Evolutionary conservation across 2,113 vertebrate species (phyloP).

Genomic region (Myrmecophaga tridactyla): DNA sequence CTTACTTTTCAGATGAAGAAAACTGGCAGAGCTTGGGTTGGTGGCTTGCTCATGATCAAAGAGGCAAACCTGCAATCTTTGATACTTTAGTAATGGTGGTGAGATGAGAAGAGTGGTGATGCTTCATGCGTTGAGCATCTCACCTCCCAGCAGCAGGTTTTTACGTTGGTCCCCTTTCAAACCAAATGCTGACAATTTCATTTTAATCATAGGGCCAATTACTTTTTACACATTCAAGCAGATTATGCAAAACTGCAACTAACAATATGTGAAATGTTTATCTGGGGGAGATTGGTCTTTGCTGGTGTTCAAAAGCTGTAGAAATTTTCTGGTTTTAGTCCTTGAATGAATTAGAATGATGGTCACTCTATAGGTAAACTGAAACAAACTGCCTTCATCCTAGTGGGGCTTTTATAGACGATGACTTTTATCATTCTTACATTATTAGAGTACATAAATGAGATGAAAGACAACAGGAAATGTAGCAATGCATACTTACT

Average conservation of each 20-base stretch:
- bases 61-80: background rate
- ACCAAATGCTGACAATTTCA: background rate
- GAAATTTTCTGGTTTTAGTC: background rate
- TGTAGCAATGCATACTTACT: background rate
- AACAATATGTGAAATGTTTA: background rate
- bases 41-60: background rate
- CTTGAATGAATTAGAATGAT: slow-evolving; percentile 3
- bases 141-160: background rate
- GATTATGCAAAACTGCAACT: background rate
- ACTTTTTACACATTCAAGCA: background rate
- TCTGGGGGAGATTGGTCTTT: background rate
- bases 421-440: background rate
- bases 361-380: background rate
- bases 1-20: slow-evolving; percentile 29
- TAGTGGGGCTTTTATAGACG: background rate
- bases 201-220: background rate
- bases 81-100: background rate
- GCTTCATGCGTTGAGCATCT: background rate
- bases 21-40: background rate
- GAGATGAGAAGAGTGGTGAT: background rate
- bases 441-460: background rate
- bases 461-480: background rate
- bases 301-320: background rate
- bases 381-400: background rate
- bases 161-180: background rate